phyloP scores from a whole-genome alignment of 2,113 vertebrate genomes.

The Lepisosteus oculatus region DNA sequence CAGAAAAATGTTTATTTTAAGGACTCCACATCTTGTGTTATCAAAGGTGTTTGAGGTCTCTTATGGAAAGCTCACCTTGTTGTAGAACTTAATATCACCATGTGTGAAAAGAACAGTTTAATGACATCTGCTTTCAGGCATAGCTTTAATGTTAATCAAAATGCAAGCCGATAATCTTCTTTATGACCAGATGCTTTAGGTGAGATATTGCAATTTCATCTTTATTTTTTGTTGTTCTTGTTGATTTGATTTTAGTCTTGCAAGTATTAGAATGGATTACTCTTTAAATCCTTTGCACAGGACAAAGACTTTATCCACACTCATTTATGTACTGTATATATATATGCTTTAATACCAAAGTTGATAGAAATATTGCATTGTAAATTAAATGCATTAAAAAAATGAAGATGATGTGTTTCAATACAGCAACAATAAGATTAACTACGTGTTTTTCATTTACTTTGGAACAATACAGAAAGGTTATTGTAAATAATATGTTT shows the following conservation, averaged over 20 bases:
- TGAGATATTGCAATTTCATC: constrained; percentile 50
- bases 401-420: background rate
- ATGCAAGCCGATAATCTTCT: constrained; percentile 47
- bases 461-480: background rate
- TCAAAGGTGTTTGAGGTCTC: too few relatives aligned
- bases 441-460: background rate
- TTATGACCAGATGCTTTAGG: constrained; percentile 56
- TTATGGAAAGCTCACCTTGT: too few relatives aligned
- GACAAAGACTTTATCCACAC: constrained; percentile 42
- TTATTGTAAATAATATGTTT: background rate
- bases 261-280: constrained; percentile 58
- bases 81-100: too few relatives aligned
- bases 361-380: constrained; percentile 11
- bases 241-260: constrained; percentile 58
- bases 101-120: constrained; percentile 28
- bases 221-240: constrained; percentile 42
- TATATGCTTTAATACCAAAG: constrained; percentile 8
- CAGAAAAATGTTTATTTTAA: too few relatives aligned
- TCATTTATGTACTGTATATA: constrained; percentile 54
- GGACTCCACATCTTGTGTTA: too few relatives aligned
- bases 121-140: constrained; percentile 26
- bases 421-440: background rate
- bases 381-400: constrained; percentile 29
- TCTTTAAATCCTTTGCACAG: constrained; percentile 44
- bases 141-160: constrained; percentile 59